Evolutionary conservation across 2,888 invertebrate genomes (phyloP), one percentile per base, ranked within the genome.

Genomic region (Cerastis rubricosa): DNA sequence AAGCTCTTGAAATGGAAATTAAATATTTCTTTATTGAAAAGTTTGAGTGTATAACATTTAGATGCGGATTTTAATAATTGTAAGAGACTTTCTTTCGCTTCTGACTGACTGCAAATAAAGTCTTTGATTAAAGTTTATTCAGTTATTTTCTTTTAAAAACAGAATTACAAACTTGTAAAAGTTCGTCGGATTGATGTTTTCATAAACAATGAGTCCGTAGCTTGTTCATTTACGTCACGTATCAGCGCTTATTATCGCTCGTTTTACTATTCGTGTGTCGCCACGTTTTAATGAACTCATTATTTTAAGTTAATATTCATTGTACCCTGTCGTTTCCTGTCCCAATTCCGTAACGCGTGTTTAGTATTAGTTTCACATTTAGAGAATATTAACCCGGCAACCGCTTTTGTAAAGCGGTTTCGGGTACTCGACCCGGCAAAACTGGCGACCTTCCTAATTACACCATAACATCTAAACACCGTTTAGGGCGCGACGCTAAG

Each of bases 1-100:
- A 90, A 91, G 87, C 90, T 91, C 88, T 89, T 89, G 84, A 93
- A 93, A 94, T 94, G 93, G 90, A 94, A 94, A 94, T 94, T 94
- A 93, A 94, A 94, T 93, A 94, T 94, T 94, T 93, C 92, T 92
- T 94, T 94, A 94, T 95, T 93, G 94, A 93, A 93, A 95, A 95
- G 94, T 95, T 95, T 89, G 89, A 91, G 90, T 90, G 91, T 90
- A 89, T 88, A 91, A 86, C 91, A 90, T 91, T 93, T 89, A 90
- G 90, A 92, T 89, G 88, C 89, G 91, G 88, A 90, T 94, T 93
- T 93, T 92, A 93, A 93, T 94, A 93, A 94, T 91, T 93, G 91
- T 93, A 92, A 92, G 91, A 89, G 92, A 92, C 89, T 93, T 91
- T 89, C 72, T 67, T 75, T 75, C 69, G 88, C 89, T 87, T 91